These are phyloP conservation scores for Zalophus californianus DNA, from an alignment of 2,797 vertebrate species.

Conservation along the genomic window DNA sequence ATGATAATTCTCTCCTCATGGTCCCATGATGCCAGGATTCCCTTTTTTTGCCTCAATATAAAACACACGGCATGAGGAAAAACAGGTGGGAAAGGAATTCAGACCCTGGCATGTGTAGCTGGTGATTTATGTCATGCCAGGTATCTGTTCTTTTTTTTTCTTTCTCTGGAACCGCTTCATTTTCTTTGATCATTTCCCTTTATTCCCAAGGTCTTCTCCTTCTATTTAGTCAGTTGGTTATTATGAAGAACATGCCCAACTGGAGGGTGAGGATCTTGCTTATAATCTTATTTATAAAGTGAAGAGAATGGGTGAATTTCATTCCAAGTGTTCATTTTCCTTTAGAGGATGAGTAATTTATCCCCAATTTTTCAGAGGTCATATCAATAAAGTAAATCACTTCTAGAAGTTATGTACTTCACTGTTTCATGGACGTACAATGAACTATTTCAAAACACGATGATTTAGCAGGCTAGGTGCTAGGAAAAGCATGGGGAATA, in stretches of 20 bases:
- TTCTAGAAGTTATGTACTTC: background rate
- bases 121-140: slow-evolving; percentile 26
- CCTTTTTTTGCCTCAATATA: slow-evolving; percentile 48
- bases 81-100: slow-evolving; percentile 40
- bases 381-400: slow-evolving; percentile 20
- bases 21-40: background rate
- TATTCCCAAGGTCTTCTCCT: slow-evolving; percentile 24
- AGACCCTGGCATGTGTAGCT: background rate
- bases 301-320: background rate
- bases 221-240: background rate
- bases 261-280: background rate
- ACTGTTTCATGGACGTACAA: slow-evolving; percentile 42
- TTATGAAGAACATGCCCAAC: background rate
- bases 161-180: slow-evolving; percentile 23
- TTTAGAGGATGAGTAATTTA: background rate
- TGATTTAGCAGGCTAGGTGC: background rate
- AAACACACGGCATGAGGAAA: background rate
- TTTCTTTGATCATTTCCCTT: slow-evolving; percentile 24
- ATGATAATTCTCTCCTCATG: slow-evolving; percentile 40
- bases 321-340: background rate
- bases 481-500: background rate
- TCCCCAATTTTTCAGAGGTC: background rate
- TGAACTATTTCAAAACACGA: slow-evolving; percentile 19
- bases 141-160: background rate
- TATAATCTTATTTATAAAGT: background rate